Base-by-base conservation (phyloP, 2,888 invertebrate genomes). In the Capitulum mitella region DNA sequence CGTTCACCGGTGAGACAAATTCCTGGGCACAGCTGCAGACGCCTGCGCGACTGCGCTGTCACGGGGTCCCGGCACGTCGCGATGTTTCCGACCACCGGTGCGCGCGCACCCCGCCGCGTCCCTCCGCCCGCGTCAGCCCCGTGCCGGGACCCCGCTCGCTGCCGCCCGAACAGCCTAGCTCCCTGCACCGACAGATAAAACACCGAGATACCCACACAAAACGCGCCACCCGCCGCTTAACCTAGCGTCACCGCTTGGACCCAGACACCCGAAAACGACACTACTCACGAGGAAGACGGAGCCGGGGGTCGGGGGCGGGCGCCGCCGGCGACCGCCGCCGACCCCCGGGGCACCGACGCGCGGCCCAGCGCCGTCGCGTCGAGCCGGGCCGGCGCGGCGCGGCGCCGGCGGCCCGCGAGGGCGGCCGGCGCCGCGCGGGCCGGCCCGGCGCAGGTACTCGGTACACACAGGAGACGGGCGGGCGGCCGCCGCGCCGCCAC, bases 201-300 rank as follows among this genome's bases (percentile, higher is more conserved):
- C 22, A 51, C 51, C 22, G 5, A 51, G 51, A 51, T 19, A 51
- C 51, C 16, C 19, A 51, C 51, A 51, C 51, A 51, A 19, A 51
- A 51, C 51, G 43, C 12, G 43, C 43, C 43, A n/a, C 6, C 12
- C 58, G 8, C 10, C 58, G 29, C 58, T 10, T 26, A 29, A 10
- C 43, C 43, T 43, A 43, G 43, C 43, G 43, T 64, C 64, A 12
- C 64, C 26, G n/a, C 19, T 70, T 70, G 70, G 70, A 70, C 70
- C 70, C 70, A 70, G 70, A 70, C 70, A 70, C 70, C 70, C 37
- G 34, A 64, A 16, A 29, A 34, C 32, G 64, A 19, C 64, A 29
- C 16, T 14, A 34, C 64, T 26, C 12, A 26, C 64, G 14, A 64
- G 34, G 61, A 61, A 61, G 61, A 61, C 58, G 58, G 58, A 14